Evolutionary conservation across 1,140 invertebrate species (phyloP), one percentile per base, ranked within the genome.

Genomic region (Drosophila nannoptera): DNA sequence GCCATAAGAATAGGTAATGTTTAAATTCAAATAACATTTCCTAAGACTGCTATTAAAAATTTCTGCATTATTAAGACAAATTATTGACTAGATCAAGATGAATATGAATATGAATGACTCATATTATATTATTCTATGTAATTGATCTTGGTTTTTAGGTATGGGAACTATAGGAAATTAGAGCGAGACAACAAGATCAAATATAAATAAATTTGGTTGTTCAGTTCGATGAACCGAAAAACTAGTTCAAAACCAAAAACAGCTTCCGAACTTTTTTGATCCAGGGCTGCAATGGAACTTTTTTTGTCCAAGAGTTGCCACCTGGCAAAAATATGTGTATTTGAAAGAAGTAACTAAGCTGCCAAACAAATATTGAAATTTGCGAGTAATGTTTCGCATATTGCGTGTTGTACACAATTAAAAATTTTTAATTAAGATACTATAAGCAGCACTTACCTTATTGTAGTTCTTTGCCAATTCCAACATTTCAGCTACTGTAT

Each of bases 391-490:
- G n/a, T 22, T 22, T 22, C 31, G 12, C 38, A 32, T 14, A 42
- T 5, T 43, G 29, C 22, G n/a, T 4, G 40, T 12, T 43, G n/a
- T 3, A 22, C 3, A 22, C 22, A 3, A 22, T 22, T 22, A 2
- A 1, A 32, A 42, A 32, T 8, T 8, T 31, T 0, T 9, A 42
- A 43, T 22, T 12, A 1, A 29, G 35, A 9, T 33, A 4, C 12
- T 4, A 31, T 5, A 11, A 2, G 0, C 32, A 6, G 7, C 5
- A 32, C 68, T 62, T 89, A 95, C 95, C 92, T 99, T 99, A 89
- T 99, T 99, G 89, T 99, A 99, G 89, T 98, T 97, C 89, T 99
- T 99, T 5, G 98, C 98, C 68, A 99, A 91, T 59, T 99, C 97
- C 22, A 99, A 91, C 97, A 99, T 99, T 80, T 98, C 96, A 68